phyloP scores from a whole-genome alignment of 2,797 vertebrate genomes.

The Myotis vivesi region DNA sequence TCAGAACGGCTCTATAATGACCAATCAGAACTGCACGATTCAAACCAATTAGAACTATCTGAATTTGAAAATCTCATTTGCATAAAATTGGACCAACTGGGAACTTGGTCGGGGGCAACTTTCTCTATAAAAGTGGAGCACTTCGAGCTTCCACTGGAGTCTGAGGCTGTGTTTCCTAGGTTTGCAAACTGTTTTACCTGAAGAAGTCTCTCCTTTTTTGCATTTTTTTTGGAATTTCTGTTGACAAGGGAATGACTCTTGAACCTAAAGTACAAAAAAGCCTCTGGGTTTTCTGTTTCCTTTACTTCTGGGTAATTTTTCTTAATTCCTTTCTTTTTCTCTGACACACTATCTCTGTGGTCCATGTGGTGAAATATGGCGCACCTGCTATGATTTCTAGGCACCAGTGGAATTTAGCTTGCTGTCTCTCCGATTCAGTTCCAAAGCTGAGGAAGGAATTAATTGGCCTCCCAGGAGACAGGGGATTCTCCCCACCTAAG shows the following conservation, averaged over 20 bases:
- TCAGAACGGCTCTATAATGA: neutral
- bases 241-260: neutral
- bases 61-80: neutral
- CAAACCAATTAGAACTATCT: neutral
- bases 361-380: neutral
- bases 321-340: neutral
- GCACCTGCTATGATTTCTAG: neutral
- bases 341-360: neutral
- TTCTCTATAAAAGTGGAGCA: neutral
- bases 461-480: neutral
- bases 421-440: neutral
- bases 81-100: neutral
- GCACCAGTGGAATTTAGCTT: neutral
- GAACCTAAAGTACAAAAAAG: neutral
- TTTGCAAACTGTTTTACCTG: neutral
- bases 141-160: neutral
- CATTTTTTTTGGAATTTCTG: neutral
- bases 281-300: neutral
- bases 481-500: neutral
- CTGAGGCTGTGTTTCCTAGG: neutral
- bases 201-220: neutral
- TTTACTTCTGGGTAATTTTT: neutral
- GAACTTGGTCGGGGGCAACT: neutral
- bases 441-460: conserved; percentile 21
- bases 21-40: neutral